Evolutionary conservation across 2,113 vertebrate species (phyloP), one percentile per base, ranked within the genome.

Genomic region (Epinephelus cyanopodus): DNA sequence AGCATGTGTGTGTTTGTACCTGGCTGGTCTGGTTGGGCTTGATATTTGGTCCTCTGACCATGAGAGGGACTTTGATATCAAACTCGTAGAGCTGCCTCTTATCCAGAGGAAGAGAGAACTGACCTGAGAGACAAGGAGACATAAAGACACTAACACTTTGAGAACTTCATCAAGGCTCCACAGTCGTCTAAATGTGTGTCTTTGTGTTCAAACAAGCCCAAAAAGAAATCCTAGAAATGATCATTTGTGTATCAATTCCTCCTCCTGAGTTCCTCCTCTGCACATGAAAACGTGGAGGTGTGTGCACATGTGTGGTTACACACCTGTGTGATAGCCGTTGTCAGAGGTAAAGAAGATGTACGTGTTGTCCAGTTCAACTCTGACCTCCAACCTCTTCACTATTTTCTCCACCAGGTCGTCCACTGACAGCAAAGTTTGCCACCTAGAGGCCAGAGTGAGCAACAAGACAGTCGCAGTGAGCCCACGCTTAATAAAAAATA

Each of bases 51-150:
- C 98, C 98, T 94, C 98, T 94, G 85, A 99, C 97, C 90, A 99
- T 92, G 57, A 99, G 93, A 60, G 98, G 98, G 89, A 99, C 97
- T 93, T 96, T 96, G 93, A 99, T 99, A 79, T 99, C 98, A 90
- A 99, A 99, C 83, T 99, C 98, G 83, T 99, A 99, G 6, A 99
- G 96, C 89, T 99, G 98, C 57, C 98, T 91, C 92, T 99, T 99
- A 90, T 99, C 98, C 93, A 99, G 93, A 19, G 98, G 98, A 83
- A 99, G 94, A 76, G 98, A 99, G 92, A 99, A 99, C 89, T 99
- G 98, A 61, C 98, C 98, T 99, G 87, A 33, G 79, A 77, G 42
- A 66, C 7, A 68, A 1, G 4, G 9, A 53, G n/a, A 42, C 42
- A n/a, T 25, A 0, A 18, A 19, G 21, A 19, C 12, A 60, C 18